Conservation (phyloP, 1,140 invertebrate species). For the Apis cerana region DNA sequence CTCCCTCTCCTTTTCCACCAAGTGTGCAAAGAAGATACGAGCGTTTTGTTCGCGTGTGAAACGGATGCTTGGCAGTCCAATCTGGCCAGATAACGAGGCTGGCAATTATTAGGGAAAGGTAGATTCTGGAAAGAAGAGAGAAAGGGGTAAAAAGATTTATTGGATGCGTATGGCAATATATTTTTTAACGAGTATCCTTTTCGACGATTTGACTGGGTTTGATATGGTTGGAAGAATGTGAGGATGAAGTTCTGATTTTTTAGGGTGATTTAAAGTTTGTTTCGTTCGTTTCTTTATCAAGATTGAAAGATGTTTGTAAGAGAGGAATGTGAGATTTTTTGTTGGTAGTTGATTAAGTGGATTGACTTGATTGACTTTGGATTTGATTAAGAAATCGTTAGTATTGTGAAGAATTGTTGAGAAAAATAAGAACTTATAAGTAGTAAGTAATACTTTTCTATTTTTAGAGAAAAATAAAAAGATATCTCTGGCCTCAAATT, state of each 20-base stretch:
- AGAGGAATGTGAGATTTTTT: background rate
- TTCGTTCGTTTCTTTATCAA: background rate
- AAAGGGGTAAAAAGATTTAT: background rate
- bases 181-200: background rate
- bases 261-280: background rate
- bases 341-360: background rate
- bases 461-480: no score
- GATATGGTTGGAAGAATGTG: no score
- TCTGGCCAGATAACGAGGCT: constrained; percentile 35
- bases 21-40: constrained; percentile 25
- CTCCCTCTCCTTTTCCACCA: background rate
- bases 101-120: constrained; percentile 43
- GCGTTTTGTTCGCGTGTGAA: constrained; percentile 34
- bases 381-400: no score
- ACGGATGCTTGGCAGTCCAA: constrained; percentile 22
- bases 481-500: no score
- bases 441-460: no score
- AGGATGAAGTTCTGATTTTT: background rate
- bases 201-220: background rate
- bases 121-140: background rate
- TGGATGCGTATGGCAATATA: background rate
- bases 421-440: no score
- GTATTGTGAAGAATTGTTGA: no score
- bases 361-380: background rate
- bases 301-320: no score